These are phyloP conservation scores for Aselliscus stoliczkanus DNA, from an alignment of 2,797 vertebrate species.

Conservation along the genomic window DNA sequence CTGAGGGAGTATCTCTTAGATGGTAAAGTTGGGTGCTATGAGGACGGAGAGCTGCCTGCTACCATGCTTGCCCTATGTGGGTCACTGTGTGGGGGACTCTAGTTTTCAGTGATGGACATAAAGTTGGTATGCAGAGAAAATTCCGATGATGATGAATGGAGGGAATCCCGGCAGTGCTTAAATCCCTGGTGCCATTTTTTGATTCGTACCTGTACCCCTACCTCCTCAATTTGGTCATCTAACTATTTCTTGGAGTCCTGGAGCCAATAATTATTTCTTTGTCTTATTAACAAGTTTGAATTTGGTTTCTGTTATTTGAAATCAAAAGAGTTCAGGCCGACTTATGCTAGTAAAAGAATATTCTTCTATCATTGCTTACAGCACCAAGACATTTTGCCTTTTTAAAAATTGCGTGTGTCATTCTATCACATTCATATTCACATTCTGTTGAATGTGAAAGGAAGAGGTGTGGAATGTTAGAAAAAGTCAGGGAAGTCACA, in stretches of 20 bases:
- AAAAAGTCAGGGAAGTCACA: neutral
- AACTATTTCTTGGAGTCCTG: neutral
- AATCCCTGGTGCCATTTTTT: neutral
- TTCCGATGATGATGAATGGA: neutral
- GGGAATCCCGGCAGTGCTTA: neutral
- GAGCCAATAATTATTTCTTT: neutral
- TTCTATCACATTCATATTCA: neutral
- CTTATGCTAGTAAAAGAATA: neutral
- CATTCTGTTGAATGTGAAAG: neutral
- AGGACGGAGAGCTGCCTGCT: neutral
- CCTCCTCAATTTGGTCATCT: neutral
- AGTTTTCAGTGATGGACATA: neutral
- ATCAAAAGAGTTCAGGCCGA: neutral
- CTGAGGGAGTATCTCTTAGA: neutral
- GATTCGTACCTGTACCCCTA: neutral
- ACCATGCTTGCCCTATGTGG: neutral
- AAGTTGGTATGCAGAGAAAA: neutral
- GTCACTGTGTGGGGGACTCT: neutral
- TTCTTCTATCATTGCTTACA: neutral
- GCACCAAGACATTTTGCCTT: neutral
- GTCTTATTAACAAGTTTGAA: neutral
- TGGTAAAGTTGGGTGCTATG: neutral
- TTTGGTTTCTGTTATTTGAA: conserved; percentile 13
- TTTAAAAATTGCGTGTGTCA: neutral
- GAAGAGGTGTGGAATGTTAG: neutral